Evolutionary conservation across 2,888 invertebrate genomes (phyloP).

Genomic region (Mycalesis mineus): DNA sequence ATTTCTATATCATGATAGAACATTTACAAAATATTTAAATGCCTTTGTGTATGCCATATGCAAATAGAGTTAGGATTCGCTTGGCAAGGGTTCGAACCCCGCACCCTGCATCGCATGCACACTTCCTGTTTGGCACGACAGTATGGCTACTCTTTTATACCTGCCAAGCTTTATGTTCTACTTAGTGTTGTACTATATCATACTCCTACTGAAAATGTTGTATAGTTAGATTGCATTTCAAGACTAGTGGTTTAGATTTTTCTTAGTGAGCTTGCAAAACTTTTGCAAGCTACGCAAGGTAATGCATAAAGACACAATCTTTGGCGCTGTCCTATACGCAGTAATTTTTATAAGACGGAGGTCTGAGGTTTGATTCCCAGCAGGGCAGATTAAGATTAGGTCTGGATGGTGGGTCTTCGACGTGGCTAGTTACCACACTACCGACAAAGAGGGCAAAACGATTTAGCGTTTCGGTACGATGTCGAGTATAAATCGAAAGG

Average conservation of each 20-base stretch:
- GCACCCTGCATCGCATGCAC: constrained; percentile 63
- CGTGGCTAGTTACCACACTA: no score
- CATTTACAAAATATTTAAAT: constrained; percentile 20
- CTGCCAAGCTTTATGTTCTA: constrained; percentile 35
- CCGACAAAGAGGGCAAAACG: no score
- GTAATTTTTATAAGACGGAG: no score
- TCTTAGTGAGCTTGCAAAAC: no score
- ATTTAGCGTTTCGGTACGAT: no score
- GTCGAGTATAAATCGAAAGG: no score
- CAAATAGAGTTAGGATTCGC: constrained; percentile 56
- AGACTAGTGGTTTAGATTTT: neutral
- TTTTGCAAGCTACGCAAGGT: no score
- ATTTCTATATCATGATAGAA: neutral
- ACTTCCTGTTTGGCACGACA: constrained; percentile 77
- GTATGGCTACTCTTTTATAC: constrained; percentile 64
- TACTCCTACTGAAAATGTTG: constrained; percentile 6
- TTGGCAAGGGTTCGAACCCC: constrained; percentile 63
- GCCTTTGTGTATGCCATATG: constrained; percentile 23
- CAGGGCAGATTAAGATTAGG: no score
- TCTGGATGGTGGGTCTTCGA: no score
- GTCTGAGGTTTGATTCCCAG: no score
- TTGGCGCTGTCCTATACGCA: no score
- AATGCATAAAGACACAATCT: no score
- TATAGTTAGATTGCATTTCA: neutral
- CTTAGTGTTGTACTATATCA: constrained; percentile 18